phyloP scores from a whole-genome alignment of 2,113 vertebrate genomes.

The Lamprotornis superbus region DNA sequence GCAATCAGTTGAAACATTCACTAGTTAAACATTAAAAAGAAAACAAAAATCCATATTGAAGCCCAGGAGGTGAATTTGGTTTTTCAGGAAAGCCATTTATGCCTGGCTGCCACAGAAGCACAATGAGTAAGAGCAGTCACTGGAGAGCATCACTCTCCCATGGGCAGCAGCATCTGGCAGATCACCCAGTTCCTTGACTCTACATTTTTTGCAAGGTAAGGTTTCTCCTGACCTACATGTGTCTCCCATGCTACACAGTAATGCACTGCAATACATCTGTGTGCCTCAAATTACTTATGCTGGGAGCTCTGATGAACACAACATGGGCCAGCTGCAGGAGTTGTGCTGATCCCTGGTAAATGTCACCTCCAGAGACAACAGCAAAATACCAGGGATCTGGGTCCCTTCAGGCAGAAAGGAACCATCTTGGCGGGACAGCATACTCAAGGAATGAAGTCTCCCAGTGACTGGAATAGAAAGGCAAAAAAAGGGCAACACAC shows the following conservation, averaged over 20 bases:
- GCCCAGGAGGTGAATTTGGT: not conserved
- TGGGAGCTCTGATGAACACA: not conserved
- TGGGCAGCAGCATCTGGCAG: not conserved
- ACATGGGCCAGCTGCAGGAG: not conserved
- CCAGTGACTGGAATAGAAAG: not conserved
- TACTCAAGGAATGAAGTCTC: not conserved
- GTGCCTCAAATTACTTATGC: not conserved
- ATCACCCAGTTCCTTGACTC: not conserved
- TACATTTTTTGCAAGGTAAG: not conserved
- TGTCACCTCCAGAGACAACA: not conserved
- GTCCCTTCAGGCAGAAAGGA: not conserved
- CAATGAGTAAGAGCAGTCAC: not conserved
- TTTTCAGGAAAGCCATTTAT: not conserved
- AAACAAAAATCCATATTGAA: not conserved
- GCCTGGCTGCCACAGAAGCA: not conserved
- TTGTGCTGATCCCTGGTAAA: not conserved
- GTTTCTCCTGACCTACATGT: not conserved
- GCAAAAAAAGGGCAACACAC: not conserved
- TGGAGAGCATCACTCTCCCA: not conserved
- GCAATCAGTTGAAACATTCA: not conserved
- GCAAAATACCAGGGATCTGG: not conserved
- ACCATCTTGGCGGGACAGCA: not conserved
- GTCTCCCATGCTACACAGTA: not conserved
- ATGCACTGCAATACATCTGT: not conserved
- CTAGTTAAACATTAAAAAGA: not conserved